Evolutionary conservation across 2,888 invertebrate genomes (phyloP), one percentile per base, ranked within the genome.

Genomic region (Sturmia bella): DNA sequence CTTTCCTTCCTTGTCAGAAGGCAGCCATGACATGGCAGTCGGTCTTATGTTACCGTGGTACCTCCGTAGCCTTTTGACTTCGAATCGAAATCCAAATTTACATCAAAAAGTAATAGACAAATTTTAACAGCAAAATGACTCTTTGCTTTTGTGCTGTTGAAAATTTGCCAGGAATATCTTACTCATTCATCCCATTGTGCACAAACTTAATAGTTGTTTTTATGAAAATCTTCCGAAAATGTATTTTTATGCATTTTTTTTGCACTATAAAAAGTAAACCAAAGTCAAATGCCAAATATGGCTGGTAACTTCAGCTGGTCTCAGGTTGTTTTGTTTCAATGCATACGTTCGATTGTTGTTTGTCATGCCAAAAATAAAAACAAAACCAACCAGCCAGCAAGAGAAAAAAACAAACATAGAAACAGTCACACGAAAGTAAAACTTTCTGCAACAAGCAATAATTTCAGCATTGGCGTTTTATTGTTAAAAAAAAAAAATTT

Each of bases 241-340:
- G 13, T 17, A 15, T 48, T 7, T 45, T 15, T 74, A 9, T 32
- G 17, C 32, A 32, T 32, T 54, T 75, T 66, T 48, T 57, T 66
- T 39, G 50, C 66, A 57, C 66, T 66, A 75, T 43, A 76, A 76
- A 64, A 82, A 74, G 74, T 73, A 57, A 76, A 84, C 87, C 88
- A 87, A 88, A 88, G 88, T 87, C 88, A 88, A 87, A 84, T 88
- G 86, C 88, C 88, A 88, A 87, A 88, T 88, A 88, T 86, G 88
- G 68, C 61, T 32, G 57, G 24, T 57, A 43, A 19, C 32, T 83
- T 70, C 84, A 87, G 84, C 85, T 85, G 85, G 84, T 87, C 78
- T 80, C 82, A 57, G 59, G 68, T 61, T 78, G 56, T 64, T 80
- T 32, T 66, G 24, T 37, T 24, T 21, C 17, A 56, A 27, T 17